Evolutionary conservation across 1,140 invertebrate species (phyloP), one percentile per base, ranked within the genome.

Genomic region (Popillia japonica): DNA sequence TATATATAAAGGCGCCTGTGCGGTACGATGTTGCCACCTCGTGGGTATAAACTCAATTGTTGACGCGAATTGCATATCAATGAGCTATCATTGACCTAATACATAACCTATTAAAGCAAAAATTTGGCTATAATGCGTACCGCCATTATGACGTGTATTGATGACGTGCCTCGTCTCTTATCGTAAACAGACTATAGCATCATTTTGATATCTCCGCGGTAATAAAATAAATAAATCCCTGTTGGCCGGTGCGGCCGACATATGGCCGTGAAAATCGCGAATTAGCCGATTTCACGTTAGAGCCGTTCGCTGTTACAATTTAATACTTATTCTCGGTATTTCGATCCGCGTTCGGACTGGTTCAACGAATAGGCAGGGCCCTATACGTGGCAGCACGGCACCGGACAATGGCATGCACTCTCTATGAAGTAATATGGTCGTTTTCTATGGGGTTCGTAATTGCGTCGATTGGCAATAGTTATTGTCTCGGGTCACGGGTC

Each of bases 381-480:
- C n/a, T n/a, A n/a, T n/a, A 55, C 2, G 48, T n/a, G n/a, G 14
- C 10, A 10, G 44, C n/a, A 10, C n/a, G 10, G 44, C 44, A 64
- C 11, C 61, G 61, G 27, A 68, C 61, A 68, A 68, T 68, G 61
- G 61, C 61, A 68, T 68, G 61, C 61, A 34, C 72, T 27, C 73
- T 78, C 73, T 78, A 77, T 78, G 79, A 78, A 77, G 78, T 78
- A 81, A 81, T 80, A 81, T 73, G 80, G 78, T 79, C 78, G 61
- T 34, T 48, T 80, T 61, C 78, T 55, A 80, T 79, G 77, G 78
- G 75, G 79, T 48, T n/a, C 74, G 82, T 85, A 85, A 85, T 85
- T 83, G 83, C 83, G 72, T 61, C 82, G 82, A 85, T 85, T 85
- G 83, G 84, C 77, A 81, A 85, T 83, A 83, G 83, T 84, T 85